phyloP scores from a whole-genome alignment of 1,140 invertebrate genomes.

The Diprion similis region DNA sequence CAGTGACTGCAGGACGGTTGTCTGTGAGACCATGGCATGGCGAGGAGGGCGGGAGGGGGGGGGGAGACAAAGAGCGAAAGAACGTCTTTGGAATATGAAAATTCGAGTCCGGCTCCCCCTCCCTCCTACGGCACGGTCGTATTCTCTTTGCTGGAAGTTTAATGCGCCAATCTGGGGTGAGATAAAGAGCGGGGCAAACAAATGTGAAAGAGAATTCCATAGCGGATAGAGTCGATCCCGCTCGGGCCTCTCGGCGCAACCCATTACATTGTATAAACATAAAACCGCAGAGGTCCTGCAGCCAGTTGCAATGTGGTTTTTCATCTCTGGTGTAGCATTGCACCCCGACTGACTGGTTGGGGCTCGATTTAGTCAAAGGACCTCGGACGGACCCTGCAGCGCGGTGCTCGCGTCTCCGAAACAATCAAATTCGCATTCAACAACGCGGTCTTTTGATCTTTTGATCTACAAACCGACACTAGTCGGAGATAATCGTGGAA shows the following conservation, averaged over 20 bases:
- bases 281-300: slow-evolving; percentile 1
- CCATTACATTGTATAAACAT: slow-evolving; percentile 59
- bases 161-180: slow-evolving; percentile 62
- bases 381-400: background rate
- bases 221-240: slow-evolving; percentile 36
- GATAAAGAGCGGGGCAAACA: slow-evolving; percentile 59
- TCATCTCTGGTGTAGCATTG: background rate
- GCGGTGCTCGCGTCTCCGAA: background rate
- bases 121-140: background rate
- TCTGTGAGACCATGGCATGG: slow-evolving; percentile 16
- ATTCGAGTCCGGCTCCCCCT: no score
- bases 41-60: slow-evolving; percentile 10
- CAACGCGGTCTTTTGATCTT: no score
- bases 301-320: background rate
- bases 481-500: no score
- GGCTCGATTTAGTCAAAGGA: background rate
- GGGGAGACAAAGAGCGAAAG: slow-evolving; percentile 19
- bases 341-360: background rate
- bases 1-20: no score
- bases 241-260: slow-evolving; percentile 38
- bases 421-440: background rate
- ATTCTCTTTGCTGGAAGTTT: slow-evolving; percentile 63
- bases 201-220: slow-evolving; percentile 56
- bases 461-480: no score
- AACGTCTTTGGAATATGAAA: no score